Evolutionary conservation across 1,140 invertebrate genomes (phyloP), one percentile per base, ranked within the genome.

Genomic region (Plutomurus gul): DNA sequence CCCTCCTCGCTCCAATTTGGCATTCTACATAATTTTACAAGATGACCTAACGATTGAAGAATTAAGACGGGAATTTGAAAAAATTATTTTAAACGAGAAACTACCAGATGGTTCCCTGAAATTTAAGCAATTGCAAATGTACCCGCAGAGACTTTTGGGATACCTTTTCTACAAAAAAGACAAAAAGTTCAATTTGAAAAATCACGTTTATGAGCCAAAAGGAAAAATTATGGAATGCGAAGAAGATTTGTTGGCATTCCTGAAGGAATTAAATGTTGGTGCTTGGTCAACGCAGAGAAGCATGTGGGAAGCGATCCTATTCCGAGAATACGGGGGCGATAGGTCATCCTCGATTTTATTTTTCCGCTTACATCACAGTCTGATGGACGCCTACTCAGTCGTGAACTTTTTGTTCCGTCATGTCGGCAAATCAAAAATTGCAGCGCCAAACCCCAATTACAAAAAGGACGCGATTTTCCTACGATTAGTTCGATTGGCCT

Each of bases 161-260:
- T 78, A 51, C 18, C 3, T 51, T 4, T 78, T 78, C 25, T 78
- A 33, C 43, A 56, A 56, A 22, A 27, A 46, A 46, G 77, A 78
- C 22, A 30, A 51, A 20, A 65, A 78, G 3, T 78, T 78, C 27
- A 51, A 73, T 3, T 4, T 78, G 1, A 20, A 70, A 20, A 56
- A 73, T 56, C 77, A 78, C 72, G 46, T 73, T 0, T 13, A 39
- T 8, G 27, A 49, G 18, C 46, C 51, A 25, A 18, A 43, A 13
- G n/a, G 25, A 1, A 30, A 56, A 13, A 11, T 27, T 10, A n/a
- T n/a, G n/a, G 51, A 56, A 16, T 13, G 22, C 13, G 25, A 56
- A 13, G 30, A 56, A 13, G 51, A 56, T 11, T 8, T 56, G 22
- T 56, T 11, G 4, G 3, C 18, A 25, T 8, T 16, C 7, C 27